These are phyloP conservation scores for Atopsyche davidsoni DNA, from an alignment of 1,140 invertebrate species.

Conservation along the genomic window DNA sequence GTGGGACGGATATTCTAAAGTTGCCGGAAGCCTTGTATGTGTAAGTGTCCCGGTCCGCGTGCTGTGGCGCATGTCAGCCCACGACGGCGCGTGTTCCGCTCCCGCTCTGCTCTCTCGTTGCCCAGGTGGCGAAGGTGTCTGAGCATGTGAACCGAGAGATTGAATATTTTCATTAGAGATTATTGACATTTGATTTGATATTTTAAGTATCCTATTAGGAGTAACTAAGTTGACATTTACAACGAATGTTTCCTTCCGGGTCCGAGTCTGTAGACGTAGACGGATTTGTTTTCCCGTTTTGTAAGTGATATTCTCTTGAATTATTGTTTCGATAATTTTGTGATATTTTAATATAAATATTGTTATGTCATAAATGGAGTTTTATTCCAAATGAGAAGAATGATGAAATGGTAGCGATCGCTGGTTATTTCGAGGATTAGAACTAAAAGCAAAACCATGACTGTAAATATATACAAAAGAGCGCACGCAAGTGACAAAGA, in stretches of 20 bases:
- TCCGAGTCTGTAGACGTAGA: conserved; percentile 16
- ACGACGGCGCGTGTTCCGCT: neutral
- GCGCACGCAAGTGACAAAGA: conserved; percentile 26
- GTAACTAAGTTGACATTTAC: conserved; percentile 31
- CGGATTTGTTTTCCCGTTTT: conserved; percentile 18
- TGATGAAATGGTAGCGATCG: conserved; percentile 27
- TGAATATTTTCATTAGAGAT: conserved; percentile 19
- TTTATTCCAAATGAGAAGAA: conserved; percentile 30
- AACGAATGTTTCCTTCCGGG: conserved; percentile 52
- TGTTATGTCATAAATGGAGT: conserved; percentile 26
- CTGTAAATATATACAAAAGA: conserved; percentile 50
- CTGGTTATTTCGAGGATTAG: conserved; percentile 25
- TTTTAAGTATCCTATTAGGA: conserved; percentile 20
- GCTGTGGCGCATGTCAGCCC: neutral
- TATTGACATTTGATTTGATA: conserved; percentile 21
- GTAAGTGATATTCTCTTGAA: conserved; percentile 45
- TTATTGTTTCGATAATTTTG: conserved; percentile 48
- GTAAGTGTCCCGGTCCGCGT: conserved; percentile 1
- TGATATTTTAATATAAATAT: conserved; percentile 47
- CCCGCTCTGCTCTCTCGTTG: conserved; percentile 12
- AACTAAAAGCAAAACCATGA: conserved; percentile 44
- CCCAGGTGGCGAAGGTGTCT: conserved; percentile 15
- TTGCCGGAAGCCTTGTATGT: conserved; percentile 5
- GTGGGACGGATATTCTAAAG: no score
- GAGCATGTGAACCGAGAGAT: no score